Base-by-base conservation (phyloP, 2,888 invertebrate species). In the Athetis lepigone region DNA sequence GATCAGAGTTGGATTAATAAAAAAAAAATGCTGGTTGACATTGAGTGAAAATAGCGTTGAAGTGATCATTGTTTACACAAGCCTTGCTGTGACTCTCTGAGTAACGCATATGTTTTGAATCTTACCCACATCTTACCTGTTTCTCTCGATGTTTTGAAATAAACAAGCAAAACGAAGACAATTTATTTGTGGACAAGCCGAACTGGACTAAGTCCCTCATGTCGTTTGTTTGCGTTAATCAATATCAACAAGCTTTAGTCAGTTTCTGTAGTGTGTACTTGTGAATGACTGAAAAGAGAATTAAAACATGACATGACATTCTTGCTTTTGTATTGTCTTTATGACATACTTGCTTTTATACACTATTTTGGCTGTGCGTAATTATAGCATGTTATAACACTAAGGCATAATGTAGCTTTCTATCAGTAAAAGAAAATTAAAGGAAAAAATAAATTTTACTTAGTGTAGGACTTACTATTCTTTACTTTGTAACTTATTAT, bases 71-170 rank as follows among this genome's bases (percentile, higher is more conserved):
- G 63, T 66, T 65, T 57, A 57, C 68, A 57, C 40, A 62, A 37
- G 54, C 23, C 52, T 39, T 43, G 57, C 16, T 57, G 45, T 57
- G 67, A 54, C 43, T 42, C 16, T 57, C 49, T 57, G 67, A 54
- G 46, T 42, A 62, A 66, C 25, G 39, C 16, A 54, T 23, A 47
- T 73, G 64, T 59, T 61, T 63, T 56, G 58, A 19, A 51, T 67
- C 16, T 47, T 74, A 66, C 75, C 74, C 66, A 63, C 51, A 51
- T 67, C 16, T 47, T 74, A 66, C 75, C 74, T 70, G 66, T 55
- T 74, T 54, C 60, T 74, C 61, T 76, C 54, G 45, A 68, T 70
- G 54, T 77, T 68, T 69, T 61, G 51, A 65, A 58, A 45, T 57
- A 47, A n/a, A 67, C 58, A 36, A 60, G 50, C 56, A 46, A 47